These are phyloP conservation scores for Dromaius novaehollandiae DNA, from an alignment of 2,113 vertebrate genomes.

Conservation along the genomic window DNA sequence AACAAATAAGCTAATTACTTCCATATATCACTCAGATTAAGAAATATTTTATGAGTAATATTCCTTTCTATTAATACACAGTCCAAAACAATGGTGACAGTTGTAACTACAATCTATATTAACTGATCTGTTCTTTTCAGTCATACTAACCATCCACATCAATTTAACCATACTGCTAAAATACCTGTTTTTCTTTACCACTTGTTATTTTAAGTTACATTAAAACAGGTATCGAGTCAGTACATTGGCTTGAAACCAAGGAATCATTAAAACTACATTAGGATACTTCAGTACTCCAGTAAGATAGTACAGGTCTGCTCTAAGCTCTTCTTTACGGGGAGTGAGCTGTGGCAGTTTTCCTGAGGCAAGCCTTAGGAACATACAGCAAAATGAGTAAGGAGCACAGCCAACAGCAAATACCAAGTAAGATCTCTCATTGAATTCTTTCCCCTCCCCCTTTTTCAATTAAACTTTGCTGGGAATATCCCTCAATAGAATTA, in stretches of 20 bases:
- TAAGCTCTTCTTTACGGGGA: background rate
- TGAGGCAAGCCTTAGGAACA: background rate
- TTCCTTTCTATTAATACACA: background rate
- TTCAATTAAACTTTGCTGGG: background rate
- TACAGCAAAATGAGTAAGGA: background rate
- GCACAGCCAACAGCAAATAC: background rate
- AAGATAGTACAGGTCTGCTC: background rate
- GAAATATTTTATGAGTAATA: background rate
- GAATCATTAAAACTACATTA: background rate
- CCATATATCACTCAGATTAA: background rate
- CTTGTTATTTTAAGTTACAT: background rate
- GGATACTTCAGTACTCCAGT: background rate
- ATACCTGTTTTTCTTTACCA: background rate
- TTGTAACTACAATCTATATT: background rate
- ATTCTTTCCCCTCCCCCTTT: background rate
- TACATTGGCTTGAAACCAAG: background rate
- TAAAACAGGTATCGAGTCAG: background rate
- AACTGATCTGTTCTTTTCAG: background rate
- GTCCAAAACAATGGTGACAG: background rate
- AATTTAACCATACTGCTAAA: background rate
- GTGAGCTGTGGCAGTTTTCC: background rate
- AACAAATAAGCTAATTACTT: background rate
- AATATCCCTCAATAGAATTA: background rate
- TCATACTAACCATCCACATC: background rate
- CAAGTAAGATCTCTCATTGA: background rate